These are phyloP conservation scores for Dicrurus megarhynchus DNA, from an alignment of 2,113 vertebrate genomes.

Conservation along the genomic window DNA sequence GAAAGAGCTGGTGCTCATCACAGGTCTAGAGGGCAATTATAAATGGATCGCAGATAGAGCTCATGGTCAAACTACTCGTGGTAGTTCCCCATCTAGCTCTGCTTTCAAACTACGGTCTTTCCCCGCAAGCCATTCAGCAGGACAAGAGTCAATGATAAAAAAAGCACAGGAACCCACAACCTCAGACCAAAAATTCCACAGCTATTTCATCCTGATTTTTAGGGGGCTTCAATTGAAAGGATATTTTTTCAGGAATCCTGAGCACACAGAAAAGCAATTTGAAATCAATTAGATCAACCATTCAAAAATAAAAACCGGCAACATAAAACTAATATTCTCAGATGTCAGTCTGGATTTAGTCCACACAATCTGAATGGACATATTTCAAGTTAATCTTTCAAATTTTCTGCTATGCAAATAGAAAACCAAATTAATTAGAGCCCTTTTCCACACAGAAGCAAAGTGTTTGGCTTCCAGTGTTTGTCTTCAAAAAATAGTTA, in stretches of 20 bases:
- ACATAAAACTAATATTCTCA: neutral
- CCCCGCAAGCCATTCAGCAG: neutral
- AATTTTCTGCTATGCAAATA: neutral
- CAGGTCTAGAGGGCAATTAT: neutral
- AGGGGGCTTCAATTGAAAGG: neutral
- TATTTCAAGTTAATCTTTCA: neutral
- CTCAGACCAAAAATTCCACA: neutral
- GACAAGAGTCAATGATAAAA: neutral
- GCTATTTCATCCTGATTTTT: neutral
- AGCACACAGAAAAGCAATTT: neutral
- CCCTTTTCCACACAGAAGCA: neutral
- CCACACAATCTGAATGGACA: neutral
- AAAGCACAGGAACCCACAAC: neutral
- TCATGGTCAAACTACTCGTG: neutral
- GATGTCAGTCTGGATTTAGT: neutral
- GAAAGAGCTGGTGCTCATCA: neutral
- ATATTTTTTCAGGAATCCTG: neutral
- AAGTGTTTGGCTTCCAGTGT: neutral
- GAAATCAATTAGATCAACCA: neutral
- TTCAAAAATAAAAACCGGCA: neutral
- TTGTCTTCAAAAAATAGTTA: neutral
- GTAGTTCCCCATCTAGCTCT: neutral
- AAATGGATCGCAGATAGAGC: neutral
- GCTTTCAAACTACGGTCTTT: accelerated
- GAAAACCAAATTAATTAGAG: neutral